Conservation (phyloP, 1,140 invertebrate species). For the Drosophila triauraria region DNA sequence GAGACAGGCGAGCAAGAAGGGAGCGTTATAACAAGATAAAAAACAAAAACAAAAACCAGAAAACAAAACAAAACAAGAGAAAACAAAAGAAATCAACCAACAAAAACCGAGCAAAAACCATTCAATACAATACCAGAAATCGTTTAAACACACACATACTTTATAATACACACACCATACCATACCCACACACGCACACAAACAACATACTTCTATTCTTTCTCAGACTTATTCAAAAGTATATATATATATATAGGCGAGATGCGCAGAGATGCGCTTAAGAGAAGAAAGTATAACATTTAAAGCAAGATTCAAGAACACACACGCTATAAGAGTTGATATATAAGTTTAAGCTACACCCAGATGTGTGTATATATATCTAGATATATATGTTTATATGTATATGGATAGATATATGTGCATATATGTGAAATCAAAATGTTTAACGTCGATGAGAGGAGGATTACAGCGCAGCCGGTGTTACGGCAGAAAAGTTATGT, state of each 20-base stretch:
- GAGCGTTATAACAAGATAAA: conserved; percentile 64
- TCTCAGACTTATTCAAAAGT: conserved; percentile 66
- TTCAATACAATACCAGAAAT: conserved; percentile 72
- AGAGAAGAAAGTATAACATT: conserved; percentile 64
- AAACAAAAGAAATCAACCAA: conserved; percentile 38
- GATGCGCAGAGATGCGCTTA: conserved; percentile 29
- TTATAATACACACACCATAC: conserved; percentile 52
- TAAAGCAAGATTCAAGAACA: conserved; percentile 57
- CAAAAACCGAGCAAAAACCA: conserved; percentile 55
- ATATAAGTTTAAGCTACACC: conserved; percentile 63
- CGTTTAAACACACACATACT: conserved; percentile 61
- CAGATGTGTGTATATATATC: conserved; percentile 69
- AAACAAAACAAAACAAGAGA: conserved; percentile 46
- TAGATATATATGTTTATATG: conserved; percentile 53
- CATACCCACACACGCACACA: conserved; percentile 47
- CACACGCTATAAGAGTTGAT: conserved; percentile 76
- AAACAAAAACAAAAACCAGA: conserved; percentile 57
- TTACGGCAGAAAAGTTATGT: conserved; percentile 43
- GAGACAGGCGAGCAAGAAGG: conserved; percentile 61
- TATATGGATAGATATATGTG: conserved; percentile 32
- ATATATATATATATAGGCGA: conserved; percentile 52
- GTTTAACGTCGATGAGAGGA: conserved; percentile 55
- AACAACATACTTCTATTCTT: conserved; percentile 64
- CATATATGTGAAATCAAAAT: conserved; percentile 42
- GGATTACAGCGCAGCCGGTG: conserved; percentile 73